These are phyloP conservation scores for Antheraea yamamai DNA, from an alignment of 2,888 invertebrate genomes.

Conservation along the genomic window DNA sequence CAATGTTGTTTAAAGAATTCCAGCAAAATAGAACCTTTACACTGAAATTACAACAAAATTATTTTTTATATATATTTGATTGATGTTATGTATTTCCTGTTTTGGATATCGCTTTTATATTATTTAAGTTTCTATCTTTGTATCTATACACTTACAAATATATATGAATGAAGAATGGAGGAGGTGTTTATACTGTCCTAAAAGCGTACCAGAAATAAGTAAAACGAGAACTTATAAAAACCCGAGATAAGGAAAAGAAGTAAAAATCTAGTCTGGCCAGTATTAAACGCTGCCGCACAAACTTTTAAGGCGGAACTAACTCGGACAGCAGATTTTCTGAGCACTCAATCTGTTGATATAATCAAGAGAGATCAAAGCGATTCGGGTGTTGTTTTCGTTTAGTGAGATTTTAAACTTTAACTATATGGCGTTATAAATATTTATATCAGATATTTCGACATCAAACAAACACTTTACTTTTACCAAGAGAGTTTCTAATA, in stretches of 20 bases:
- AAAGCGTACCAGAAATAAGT: background rate
- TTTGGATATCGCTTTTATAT: too few species aligned
- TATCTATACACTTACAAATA: too few species aligned
- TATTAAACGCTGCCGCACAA: slow-evolving; percentile 7
- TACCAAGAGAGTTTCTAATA: too few species aligned
- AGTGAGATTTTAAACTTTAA: background rate
- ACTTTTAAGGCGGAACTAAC: background rate
- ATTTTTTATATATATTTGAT: background rate
- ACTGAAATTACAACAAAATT: background rate
- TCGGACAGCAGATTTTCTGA: background rate
- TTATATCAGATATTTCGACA: too few species aligned
- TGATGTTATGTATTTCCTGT: too few species aligned
- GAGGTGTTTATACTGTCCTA: too few species aligned
- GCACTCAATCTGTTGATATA: background rate
- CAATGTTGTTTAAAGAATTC: background rate
- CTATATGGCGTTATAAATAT: background rate
- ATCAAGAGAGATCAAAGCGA: background rate
- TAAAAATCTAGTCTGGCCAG: slow-evolving; percentile 6
- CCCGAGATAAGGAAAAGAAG: slow-evolving; percentile 15
- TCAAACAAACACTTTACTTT: too few species aligned
- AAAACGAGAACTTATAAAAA: slow-evolving; percentile 1
- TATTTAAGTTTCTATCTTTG: too few species aligned
- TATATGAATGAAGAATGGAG: too few species aligned
- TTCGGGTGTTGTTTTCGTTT: background rate
- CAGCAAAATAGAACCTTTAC: background rate